phyloP scores from a whole-genome alignment of 2,113 vertebrate species.

The Hippolais icterina region DNA sequence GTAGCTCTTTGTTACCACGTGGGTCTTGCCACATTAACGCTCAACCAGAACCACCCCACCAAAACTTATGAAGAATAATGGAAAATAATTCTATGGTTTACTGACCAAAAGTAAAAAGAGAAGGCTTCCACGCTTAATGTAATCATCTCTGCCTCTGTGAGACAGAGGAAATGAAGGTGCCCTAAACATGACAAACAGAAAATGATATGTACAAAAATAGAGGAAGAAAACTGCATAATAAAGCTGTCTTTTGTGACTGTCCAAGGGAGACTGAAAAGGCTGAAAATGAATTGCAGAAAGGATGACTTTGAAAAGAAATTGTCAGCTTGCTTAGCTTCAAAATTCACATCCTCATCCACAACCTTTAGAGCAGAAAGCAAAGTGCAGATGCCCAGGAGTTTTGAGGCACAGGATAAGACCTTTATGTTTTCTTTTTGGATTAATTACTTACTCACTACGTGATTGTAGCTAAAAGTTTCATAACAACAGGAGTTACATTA shows the following conservation, averaged over 20 bases:
- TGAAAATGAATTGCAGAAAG: slow-evolving; percentile 6
- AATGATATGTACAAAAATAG: slow-evolving; percentile 1
- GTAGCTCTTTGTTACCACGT: neutral
- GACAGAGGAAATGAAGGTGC: slow-evolving; percentile 23
- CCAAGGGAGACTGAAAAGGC: slow-evolving; percentile 33
- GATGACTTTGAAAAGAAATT: slow-evolving; percentile 41
- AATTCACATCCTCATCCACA: neutral
- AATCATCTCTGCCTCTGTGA: slow-evolving; percentile 27
- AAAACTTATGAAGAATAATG: slow-evolving; percentile 34
- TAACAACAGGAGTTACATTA: neutral
- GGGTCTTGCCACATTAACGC: neutral
- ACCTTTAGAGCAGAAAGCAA: neutral
- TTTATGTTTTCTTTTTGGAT: neutral
- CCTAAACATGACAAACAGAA: slow-evolving; percentile 43
- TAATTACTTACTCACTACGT: neutral
- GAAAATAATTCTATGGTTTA: slow-evolving; percentile 12
- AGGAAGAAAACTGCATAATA: slow-evolving; percentile 26
- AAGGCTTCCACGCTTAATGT: neutral
- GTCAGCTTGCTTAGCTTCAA: slow-evolving; percentile 21
- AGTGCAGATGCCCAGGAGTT: neutral
- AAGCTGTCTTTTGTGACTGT: slow-evolving; percentile 42
- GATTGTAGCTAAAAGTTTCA: neutral
- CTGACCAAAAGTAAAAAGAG: neutral
- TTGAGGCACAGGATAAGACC: neutral
- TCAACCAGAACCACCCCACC: neutral